Base-by-base conservation (phyloP, 2,113 vertebrate species). In the Empidonax traillii region DNA sequence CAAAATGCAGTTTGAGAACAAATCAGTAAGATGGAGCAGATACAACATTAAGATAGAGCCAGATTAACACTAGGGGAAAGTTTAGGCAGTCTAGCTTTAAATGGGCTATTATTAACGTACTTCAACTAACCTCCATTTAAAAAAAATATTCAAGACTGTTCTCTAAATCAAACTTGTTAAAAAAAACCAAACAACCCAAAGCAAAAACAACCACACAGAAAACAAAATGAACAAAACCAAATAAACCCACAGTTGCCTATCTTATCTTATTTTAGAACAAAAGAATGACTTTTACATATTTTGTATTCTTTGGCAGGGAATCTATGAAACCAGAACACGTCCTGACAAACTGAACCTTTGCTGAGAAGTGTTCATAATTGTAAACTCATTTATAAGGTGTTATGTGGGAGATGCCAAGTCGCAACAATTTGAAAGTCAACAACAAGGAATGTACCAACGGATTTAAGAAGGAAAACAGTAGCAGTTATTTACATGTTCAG, bases 401-500 rank as follows among this genome's bases (percentile, higher is more conserved):
- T 71, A 78, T 8, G 44, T 61, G 53, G 63, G 87, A 95, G 67
- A 91, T 5, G 7, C 58, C 46, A 49, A 73, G 35, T 55, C 35
- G 10, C 53, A 94, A 53, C 52, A 53, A 24, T 75, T 74, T 90
- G 82, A 74, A 93, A 95, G 39, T 41, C 52, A 84, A 84, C 37
- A 85, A 82, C 58, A 76, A 11, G 96, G 93, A 97, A 96, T 85
- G 94, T 96, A 96, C 80, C 66, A 62, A 51, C 35, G 86, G 88
- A 67, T 75, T 91, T 62, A 61, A 80, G 75, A 90, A 95, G 86
- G 88, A 72, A 3, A 6, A 93, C 49, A 65, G 43, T 14, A 69
- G 86, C 69, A 73, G 46, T 90, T 97, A 96, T 94, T 93, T 95
- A 97, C 92, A 95, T 12, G 83, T 87, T 95, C 61, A 61, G 90